Evolutionary conservation across 2,797 vertebrate species (phyloP).

Genomic region (Salarias fasciatus): DNA sequence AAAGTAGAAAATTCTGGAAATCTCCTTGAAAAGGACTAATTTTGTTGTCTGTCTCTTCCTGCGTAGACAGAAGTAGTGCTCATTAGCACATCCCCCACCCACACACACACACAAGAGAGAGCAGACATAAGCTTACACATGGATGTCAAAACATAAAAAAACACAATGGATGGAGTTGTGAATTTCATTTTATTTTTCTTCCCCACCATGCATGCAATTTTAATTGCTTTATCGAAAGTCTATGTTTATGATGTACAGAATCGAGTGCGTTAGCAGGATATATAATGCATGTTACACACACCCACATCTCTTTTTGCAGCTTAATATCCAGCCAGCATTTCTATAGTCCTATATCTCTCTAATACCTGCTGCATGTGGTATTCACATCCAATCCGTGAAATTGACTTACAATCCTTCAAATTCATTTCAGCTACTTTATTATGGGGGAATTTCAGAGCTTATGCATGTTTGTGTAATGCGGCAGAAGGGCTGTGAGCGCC

Average conservation of each 20-base stretch:
- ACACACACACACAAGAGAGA: neutral
- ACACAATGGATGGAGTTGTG: neutral
- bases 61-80: slow-evolving; percentile 37
- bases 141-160: neutral
- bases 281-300: neutral
- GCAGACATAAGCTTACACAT: slow-evolving; percentile 2
- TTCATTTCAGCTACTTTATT: slow-evolving; percentile 28
- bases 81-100: slow-evolving; percentile 38
- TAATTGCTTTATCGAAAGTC: neutral
- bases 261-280: neutral
- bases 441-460: slow-evolving; percentile 10
- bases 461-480: slow-evolving; percentile 18
- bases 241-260: slow-evolving; percentile 2
- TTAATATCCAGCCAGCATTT: slow-evolving; percentile 4
- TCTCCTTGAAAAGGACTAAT: slow-evolving; percentile 26
- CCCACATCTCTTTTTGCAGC: neutral
- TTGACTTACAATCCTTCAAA: slow-evolving; percentile 34
- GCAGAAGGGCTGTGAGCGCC: slow-evolving; percentile 8
- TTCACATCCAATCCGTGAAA: slow-evolving; percentile 25
- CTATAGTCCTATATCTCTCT: too few species aligned
- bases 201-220: neutral
- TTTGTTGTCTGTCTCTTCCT: slow-evolving; percentile 25
- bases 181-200: too few species aligned
- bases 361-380: neutral
- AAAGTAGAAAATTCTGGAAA: too few species aligned